Base-by-base conservation (phyloP, 2,113 vertebrate species). In the Prunella fulvescens region DNA sequence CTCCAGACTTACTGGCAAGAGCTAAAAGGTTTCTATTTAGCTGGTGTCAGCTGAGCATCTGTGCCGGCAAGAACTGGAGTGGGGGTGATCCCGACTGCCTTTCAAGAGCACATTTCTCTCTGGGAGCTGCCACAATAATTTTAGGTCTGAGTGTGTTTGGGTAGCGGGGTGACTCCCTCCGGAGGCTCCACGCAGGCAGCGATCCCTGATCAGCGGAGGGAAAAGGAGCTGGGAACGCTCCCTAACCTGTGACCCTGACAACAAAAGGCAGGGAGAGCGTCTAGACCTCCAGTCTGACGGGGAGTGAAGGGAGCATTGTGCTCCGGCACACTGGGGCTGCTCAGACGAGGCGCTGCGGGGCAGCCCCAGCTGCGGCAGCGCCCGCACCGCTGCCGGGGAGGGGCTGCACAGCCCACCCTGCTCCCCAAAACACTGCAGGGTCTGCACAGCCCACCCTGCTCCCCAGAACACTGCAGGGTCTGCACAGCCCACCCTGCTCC, bases 1-100 rank as follows among this genome's bases (percentile, higher is more conserved):
- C 97, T 97, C 86, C 62, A 96, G 97, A 96, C 96, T 88, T 90
- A 80, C 80, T 97, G 97, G 97, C 98, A 97, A 42, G 57, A 93
- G 91, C 95, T 81, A 72, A 71, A 97, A 86, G 97, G 96, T 93
- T 96, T 97, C 96, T 95, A 95, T 96, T 97, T 95, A 97, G 97
- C 87, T 28, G 20, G 92, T 89, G 97, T 97, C 97, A 95, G 85
- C 97, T 94, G 89, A 96, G 97, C 96, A 92, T 96, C 95, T 91
- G 97, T 72, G 92, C 96, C 96, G 64, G 48, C 83, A 66, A 86
- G 82, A 97, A 93, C 95, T 86, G 25, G 40, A 95, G 96, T 80
- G 96, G 96, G 96, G 69, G 86, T 82, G 91, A 66, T 83, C 85
- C 82, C 40, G 11, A 39, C 40, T 45, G 83, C 72, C 66, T 96